phyloP scores from a whole-genome alignment of 2,797 vertebrate genomes.

The Gephyroberyx darwinii region DNA sequence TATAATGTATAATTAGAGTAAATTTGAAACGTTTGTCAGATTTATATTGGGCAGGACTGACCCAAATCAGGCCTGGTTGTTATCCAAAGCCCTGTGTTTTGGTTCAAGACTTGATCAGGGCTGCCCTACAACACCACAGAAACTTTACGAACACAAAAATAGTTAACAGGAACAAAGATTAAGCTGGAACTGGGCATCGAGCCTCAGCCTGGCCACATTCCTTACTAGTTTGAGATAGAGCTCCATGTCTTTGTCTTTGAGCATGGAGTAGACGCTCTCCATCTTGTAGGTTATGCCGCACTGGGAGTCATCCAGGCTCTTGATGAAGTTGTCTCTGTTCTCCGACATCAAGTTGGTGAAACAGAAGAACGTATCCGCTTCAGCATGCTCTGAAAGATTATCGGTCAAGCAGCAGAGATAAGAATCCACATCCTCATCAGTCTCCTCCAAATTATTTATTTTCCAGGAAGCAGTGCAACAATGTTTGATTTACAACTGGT shows the following conservation, averaged over 20 bases:
- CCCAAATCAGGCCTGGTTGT: too few relatives aligned
- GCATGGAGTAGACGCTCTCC: constrained; percentile 95
- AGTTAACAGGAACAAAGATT: neutral
- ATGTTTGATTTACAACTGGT: too few relatives aligned
- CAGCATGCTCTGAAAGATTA: constrained; percentile 88
- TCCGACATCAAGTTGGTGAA: constrained; percentile 99
- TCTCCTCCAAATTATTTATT: too few relatives aligned
- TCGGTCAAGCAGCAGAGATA: neutral
- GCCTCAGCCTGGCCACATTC: neutral
- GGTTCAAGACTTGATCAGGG: too few relatives aligned
- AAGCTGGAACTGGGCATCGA: neutral
- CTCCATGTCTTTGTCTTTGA: constrained; percentile 93
- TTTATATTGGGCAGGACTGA: too few relatives aligned
- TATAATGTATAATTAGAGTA: too few relatives aligned
- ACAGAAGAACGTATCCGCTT: constrained; percentile 97
- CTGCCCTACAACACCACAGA: too few relatives aligned
- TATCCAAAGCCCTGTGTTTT: too few relatives aligned
- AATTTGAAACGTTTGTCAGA: too few relatives aligned
- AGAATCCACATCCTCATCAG: neutral
- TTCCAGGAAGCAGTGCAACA: too few relatives aligned
- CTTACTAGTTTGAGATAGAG: constrained; percentile 94
- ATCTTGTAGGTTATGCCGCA: constrained; percentile 98
- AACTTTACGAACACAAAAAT: too few relatives aligned
- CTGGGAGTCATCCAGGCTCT: constrained; percentile 97
- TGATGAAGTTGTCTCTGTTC: constrained; percentile 99